A percentile compares a stretch with the other conserved stretches of the same genome.
phyloP scores from a whole-genome alignment of 2,113 vertebrate species.

The Catagonus wagneri region DNA sequence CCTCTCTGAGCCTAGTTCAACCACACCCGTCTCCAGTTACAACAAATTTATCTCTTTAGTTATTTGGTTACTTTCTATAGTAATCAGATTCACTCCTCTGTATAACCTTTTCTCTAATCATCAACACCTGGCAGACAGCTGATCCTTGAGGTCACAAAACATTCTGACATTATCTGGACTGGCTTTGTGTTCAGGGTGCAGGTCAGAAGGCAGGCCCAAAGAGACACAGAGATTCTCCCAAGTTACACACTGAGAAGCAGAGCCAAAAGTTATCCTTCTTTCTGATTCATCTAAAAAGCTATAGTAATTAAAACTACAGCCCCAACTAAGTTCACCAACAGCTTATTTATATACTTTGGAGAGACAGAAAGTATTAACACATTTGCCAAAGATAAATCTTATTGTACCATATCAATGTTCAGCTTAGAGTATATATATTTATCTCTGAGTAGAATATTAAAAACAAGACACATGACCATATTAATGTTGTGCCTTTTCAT shows the following conservation, averaged over 20 bases:
- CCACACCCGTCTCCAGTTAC: not conserved
- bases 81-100: not conserved
- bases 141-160: not conserved
- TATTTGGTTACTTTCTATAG: not conserved
- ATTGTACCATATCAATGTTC: not conserved
- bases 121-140: not conserved
- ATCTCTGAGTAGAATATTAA: constrained; percentile 30
- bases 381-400: constrained; percentile 48
- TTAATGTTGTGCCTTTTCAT: not conserved
- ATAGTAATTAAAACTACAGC: not conserved
- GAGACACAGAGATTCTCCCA: not conserved
- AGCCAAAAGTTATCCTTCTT: constrained; percentile 17
- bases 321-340: not conserved
- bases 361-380: not conserved
- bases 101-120: not conserved
- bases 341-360: constrained; percentile 30
- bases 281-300: not conserved
- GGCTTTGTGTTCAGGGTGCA: not conserved
- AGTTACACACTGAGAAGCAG: not conserved
- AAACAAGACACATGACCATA: not conserved
- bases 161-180: not conserved
- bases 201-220: not conserved
- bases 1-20: not conserved
- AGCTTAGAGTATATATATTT: not conserved
- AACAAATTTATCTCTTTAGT: not conserved